Evolutionary conservation across 1,140 invertebrate genomes (phyloP), one percentile per base, ranked within the genome.

Genomic region (Philotrypesis tridentata): DNA sequence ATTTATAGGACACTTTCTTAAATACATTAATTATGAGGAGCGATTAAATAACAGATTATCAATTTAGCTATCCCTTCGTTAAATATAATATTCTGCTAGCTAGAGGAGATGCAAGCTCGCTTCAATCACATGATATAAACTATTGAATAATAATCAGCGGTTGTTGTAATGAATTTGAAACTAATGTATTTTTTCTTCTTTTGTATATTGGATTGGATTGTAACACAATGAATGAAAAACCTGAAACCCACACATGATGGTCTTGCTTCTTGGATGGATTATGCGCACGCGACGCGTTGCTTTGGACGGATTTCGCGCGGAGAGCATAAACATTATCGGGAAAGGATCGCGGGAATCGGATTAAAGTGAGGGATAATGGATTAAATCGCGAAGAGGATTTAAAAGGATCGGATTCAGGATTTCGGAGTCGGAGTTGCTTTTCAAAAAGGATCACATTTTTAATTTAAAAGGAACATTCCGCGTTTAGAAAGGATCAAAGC

Each of bases 151-250:
- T 79, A 74, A 79, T 74, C 73, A 82, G 55, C 17, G 75, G 65
- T 72, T 78, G 73, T 65, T 82, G 67, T 78, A 77, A 73, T 73
- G 14, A 78, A 63, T 61, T 71, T 78, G 87, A 87, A 86, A 92
- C 91, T 92, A 92, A 92, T 92, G 90, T 91, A 91, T 92, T 92
- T 92, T 92, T 92, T 92, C 90, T 91, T 92, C 89, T 92, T 92
- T 92, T 92, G 91, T 92, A 92, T 92, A 92, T 92, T 91, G 91
- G 90, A 92, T 91, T 90, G 91, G 91, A 92, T 92, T 92, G 86
- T 92, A 90, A 91, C 91, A 89, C 91, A 91, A 92, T 92, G 91
- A 92, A 91, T 91, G 90, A 92, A 91, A 92, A 91, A 91, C 91
- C 91, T 92, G 89, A 92, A 91, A 91, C 89, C 91, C 87, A 89